Evolutionary conservation across 2,888 invertebrate genomes (phyloP).

Genomic region (Patella ulyssiponensis): DNA sequence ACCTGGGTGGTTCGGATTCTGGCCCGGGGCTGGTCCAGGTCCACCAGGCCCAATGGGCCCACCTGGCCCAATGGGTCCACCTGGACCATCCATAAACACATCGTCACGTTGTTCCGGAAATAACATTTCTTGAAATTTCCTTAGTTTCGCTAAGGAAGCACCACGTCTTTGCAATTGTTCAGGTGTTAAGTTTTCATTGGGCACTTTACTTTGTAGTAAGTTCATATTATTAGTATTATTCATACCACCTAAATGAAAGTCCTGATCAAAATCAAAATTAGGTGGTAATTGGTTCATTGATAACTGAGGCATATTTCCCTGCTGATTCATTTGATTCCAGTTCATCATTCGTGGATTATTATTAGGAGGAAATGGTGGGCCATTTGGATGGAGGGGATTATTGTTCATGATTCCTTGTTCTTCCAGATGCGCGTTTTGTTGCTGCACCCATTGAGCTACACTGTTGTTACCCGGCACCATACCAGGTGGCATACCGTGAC

Average conservation of each 20-base stretch:
- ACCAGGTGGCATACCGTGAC: slow-evolving; percentile 40
- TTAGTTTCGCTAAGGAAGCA: slow-evolving; percentile 90
- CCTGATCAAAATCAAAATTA: slow-evolving; percentile 42
- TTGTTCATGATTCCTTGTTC: slow-evolving; percentile 54
- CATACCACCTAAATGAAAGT: slow-evolving; percentile 51
- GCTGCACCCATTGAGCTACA: slow-evolving; percentile 69
- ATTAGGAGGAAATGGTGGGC: slow-evolving; percentile 26
- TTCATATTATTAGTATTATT: slow-evolving; percentile 48
- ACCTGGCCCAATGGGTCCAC: slow-evolving; percentile 45
- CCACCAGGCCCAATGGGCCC: slow-evolving; percentile 32
- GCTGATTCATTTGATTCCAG: slow-evolving; percentile 26
- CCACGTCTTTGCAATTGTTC: slow-evolving; percentile 95
- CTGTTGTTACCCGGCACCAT: slow-evolving; percentile 50
- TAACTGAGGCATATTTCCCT: slow-evolving; percentile 15
- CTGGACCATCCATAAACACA: slow-evolving; percentile 39
- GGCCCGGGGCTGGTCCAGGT: slow-evolving; percentile 47
- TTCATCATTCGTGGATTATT: slow-evolving; percentile 44
- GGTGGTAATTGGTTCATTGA: slow-evolving; percentile 18
- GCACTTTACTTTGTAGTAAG: slow-evolving; percentile 67
- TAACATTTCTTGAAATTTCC: slow-evolving; percentile 89
- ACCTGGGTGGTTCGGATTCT: slow-evolving; percentile 50
- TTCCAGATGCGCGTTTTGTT: slow-evolving; percentile 65
- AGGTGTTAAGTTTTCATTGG: slow-evolving; percentile 90
- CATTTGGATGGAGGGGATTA: slow-evolving; percentile 29
- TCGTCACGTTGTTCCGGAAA: slow-evolving; percentile 80